Evolutionary conservation across 2,797 vertebrate species (phyloP), one percentile per base, ranked within the genome.

Genomic region (Spinibarbus caldwelli): DNA sequence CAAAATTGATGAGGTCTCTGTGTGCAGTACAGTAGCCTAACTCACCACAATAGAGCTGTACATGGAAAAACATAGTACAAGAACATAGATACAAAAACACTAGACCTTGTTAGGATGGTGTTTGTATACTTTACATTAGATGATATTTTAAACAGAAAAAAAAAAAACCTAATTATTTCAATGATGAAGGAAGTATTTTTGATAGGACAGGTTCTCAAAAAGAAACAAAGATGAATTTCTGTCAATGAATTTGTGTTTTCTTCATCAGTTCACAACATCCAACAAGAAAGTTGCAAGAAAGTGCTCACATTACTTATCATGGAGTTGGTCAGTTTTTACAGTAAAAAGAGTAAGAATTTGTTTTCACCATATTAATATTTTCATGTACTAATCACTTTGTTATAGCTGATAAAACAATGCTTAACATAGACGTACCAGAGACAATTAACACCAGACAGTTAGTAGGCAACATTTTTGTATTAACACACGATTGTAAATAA

Each of bases 401-500:
- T 17, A 81, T 34, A 82, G 59, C 12, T 76, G 36, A 72, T 82
- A 43, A 43, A 71, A 54, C 52, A 43, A 59, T n/a, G 21, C 49
- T 45, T n/a, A 72, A 41, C 36, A 72, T 7, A 47, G 6, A 72
- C 45, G n/a, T 47, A 62, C 29, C 36, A 43, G 54, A 73, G n/a
- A 54, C 59, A 83, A 31, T 76, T 45, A 47, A 79, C 41, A 83
- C 43, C 21, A 31, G 17, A 82, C 52, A 62, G 38, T 26, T 36
- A 79, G 3, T 45, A 75, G 41, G 57, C 43, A 62, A 59, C 26
- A 73, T 45, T 82, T 52, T 45, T 73, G n/a, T 11, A 19, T 31
- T 43, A 70, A 36, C 36, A 75, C 73, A 73, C 17, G 70, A 75
- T n/a, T 83, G 41, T 36, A 59, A 82, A 82, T 73, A 82, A 82